These are phyloP conservation scores for Benthosema pterotum DNA, from an alignment of 2,797 vertebrate genomes.

Conservation along the genomic window DNA sequence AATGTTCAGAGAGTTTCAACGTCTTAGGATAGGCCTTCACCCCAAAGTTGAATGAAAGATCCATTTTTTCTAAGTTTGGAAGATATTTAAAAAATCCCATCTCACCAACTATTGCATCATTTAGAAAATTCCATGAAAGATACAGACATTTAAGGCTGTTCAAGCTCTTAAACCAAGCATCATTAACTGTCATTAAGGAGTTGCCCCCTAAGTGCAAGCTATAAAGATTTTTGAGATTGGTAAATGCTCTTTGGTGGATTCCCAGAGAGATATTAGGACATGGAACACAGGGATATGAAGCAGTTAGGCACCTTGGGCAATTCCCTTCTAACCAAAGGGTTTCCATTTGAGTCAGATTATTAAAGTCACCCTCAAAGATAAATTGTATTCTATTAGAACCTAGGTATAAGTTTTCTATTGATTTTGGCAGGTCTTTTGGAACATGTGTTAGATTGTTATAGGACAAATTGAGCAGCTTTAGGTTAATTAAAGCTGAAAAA, in stretches of 20 bases:
- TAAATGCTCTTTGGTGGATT: constrained; percentile 85
- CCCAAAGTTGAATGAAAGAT: constrained; percentile 91
- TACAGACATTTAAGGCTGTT: constrained; percentile 78
- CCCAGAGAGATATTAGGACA: constrained; percentile 79
- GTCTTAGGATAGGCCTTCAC: constrained; percentile 72
- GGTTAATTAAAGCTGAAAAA: constrained; percentile 76
- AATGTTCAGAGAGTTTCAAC: constrained; percentile 79
- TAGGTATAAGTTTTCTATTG: constrained; percentile 78
- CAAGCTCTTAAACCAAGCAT: constrained; percentile 83
- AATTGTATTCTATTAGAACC: constrained; percentile 81
- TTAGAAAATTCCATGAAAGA: constrained; percentile 87
- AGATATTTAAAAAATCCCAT: constrained; percentile 79
- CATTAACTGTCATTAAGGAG: constrained; percentile 77
- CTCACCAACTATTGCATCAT: constrained; percentile 67
- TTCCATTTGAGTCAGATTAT: constrained; percentile 74
- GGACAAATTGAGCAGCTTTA: constrained; percentile 83
- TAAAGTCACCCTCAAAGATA: constrained; percentile 81
- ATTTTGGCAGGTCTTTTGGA: constrained; percentile 79
- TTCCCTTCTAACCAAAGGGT: constrained; percentile 89
- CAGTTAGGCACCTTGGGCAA: constrained; percentile 90
- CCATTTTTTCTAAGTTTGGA: constrained; percentile 77
- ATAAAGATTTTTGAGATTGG: constrained; percentile 71
- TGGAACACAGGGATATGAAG: constrained; percentile 85
- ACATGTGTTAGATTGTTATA: constrained; percentile 91
- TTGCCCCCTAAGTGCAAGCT: constrained; percentile 86